phyloP scores from a whole-genome alignment of 2,797 vertebrate genomes.

The Chloroceryle amazona region DNA sequence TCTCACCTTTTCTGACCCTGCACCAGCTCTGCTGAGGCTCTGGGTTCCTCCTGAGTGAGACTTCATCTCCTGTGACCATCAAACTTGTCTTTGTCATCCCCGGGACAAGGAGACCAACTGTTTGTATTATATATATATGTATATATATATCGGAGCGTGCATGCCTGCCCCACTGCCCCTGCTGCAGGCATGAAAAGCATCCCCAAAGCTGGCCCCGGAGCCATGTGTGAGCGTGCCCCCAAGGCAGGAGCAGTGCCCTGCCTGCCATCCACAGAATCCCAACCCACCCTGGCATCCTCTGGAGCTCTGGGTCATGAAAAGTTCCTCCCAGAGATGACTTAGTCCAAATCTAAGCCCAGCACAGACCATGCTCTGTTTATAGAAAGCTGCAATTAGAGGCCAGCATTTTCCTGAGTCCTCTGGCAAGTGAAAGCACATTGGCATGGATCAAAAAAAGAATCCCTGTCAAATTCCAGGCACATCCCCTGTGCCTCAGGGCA shows the following conservation, averaged over 20 bases:
- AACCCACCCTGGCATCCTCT: background rate
- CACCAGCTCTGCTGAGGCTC: background rate
- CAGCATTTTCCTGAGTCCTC: background rate
- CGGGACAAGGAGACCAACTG: accelerated
- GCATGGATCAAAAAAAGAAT: background rate
- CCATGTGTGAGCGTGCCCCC: accelerated
- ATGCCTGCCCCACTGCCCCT: background rate
- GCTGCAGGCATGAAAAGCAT: background rate
- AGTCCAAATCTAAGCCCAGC: background rate
- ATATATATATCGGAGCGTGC: accelerated
- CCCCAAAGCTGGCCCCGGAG: accelerated
- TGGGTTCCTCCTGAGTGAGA: background rate
- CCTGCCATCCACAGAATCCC: background rate
- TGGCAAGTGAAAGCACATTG: background rate
- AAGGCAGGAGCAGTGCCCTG: background rate
- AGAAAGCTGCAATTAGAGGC: conserved; percentile 25
- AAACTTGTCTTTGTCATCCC: background rate
- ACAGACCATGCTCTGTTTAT: background rate
- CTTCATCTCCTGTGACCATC: background rate
- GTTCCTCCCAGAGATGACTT: background rate
- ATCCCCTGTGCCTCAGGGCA: background rate
- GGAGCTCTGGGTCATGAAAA: background rate
- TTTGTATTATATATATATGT: accelerated
- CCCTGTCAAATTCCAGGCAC: background rate
- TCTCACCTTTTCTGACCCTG: background rate